Evolutionary conservation across 2,888 invertebrate species (phyloP).

Genomic region (Elegia similella): DNA sequence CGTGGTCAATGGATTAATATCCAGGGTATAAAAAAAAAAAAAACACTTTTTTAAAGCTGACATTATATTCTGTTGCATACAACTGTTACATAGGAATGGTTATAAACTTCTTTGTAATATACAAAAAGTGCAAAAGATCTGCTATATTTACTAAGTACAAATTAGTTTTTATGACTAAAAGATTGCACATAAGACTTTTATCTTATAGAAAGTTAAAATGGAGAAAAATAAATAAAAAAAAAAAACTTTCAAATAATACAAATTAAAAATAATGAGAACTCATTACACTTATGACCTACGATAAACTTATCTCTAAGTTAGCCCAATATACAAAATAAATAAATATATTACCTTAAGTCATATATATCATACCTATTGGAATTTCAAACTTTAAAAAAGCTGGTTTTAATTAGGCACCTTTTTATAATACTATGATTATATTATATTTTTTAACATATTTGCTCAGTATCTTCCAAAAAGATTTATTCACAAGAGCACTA

Average conservation of each 20-base stretch:
- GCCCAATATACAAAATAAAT: conserved; percentile 29
- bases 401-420: conserved; percentile 35
- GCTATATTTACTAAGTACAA: background rate
- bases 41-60: background rate
- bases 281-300: conserved; percentile 28
- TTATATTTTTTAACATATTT: too few relatives aligned
- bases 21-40: background rate
- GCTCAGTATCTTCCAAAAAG: too few relatives aligned
- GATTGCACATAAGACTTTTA: background rate
- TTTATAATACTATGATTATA: background rate
- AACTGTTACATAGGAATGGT: conserved; percentile 7
- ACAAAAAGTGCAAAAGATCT: conserved; percentile 25
- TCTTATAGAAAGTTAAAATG: too few relatives aligned
- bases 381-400: conserved; percentile 9
- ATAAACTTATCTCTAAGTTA: conserved; percentile 24
- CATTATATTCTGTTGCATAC: background rate
- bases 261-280: conserved; percentile 13
- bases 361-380: conserved; percentile 3
- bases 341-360: conserved; percentile 21
- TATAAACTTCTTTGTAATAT: background rate
- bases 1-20: too few relatives aligned
- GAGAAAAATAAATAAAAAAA: too few relatives aligned
- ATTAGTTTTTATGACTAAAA: conserved; percentile 1
- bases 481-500: too few relatives aligned
- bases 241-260: background rate